phyloP scores from a whole-genome alignment of 2,113 vertebrate species.

The Rattus norvegicus region GRCr8 NC_086019.1:155735001-155735500 shows the following conservation, averaged over 20 bases:
- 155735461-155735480: not conserved
- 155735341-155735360: not conserved
- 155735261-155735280: not conserved
- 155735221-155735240: not conserved
- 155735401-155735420: not conserved
- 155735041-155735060: not conserved
- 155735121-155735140: not conserved
- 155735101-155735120: not conserved
- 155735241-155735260: not conserved
- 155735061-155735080: not conserved
- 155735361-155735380: not conserved
- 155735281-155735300: not conserved
- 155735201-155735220: not conserved
- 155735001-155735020: not conserved
- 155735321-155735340: not conserved
- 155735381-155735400: not conserved
- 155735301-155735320: not conserved
- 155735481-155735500: not conserved
- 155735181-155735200: not conserved
- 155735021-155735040: not conserved
- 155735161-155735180: not conserved
- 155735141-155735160: not conserved
- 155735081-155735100: not conserved
- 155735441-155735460: constrained; percentile 12
- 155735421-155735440: not conserved